phyloP scores from a whole-genome alignment of 2,888 invertebrate genomes.

The Corbicula japonica region DNA sequence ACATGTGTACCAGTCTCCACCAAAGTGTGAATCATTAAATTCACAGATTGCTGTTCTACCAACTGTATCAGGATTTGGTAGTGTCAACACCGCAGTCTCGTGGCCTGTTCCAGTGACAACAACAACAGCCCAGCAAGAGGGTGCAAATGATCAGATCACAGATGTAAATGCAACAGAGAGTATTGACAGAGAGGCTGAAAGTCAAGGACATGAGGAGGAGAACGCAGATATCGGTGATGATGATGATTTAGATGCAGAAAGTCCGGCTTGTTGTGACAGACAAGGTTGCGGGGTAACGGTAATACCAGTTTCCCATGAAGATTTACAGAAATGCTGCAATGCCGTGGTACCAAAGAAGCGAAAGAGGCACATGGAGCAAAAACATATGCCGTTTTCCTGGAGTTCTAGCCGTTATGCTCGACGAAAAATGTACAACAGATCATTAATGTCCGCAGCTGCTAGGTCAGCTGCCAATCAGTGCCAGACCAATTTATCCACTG shows the following conservation, averaged over 20 bases:
- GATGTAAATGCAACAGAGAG: background rate
- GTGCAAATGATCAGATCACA: background rate
- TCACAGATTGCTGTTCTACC: too few relatives aligned
- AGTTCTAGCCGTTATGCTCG: conserved; percentile 62
- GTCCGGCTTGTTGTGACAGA: conserved; percentile 72
- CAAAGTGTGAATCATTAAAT: too few relatives aligned
- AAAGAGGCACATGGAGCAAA: conserved; percentile 81
- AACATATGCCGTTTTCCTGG: conserved; percentile 69
- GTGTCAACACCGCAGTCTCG: too few relatives aligned
- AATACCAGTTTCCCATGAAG: conserved; percentile 78
- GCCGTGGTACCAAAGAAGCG: conserved; percentile 84
- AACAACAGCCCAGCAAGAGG: too few relatives aligned
- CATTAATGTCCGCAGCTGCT: conserved; percentile 19
- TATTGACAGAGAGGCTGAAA: background rate
- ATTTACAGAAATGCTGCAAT: conserved; percentile 82
- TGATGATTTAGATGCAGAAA: conserved; percentile 8
- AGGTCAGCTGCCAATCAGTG: conserved; percentile 23
- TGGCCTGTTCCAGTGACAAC: too few relatives aligned
- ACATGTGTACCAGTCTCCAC: too few relatives aligned
- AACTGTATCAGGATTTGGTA: too few relatives aligned
- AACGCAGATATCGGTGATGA: background rate
- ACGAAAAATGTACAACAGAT: conserved; percentile 48
- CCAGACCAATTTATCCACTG: conserved; percentile 2
- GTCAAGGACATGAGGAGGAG: background rate
- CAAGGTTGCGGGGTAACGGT: conserved; percentile 79